Percentiles rank a stretch among this genome's conserved stretches.
These are phyloP conservation scores for Syndactyla subalaris DNA, from an alignment of 2,797 vertebrate genomes.

Conservation along the genomic window DNA sequence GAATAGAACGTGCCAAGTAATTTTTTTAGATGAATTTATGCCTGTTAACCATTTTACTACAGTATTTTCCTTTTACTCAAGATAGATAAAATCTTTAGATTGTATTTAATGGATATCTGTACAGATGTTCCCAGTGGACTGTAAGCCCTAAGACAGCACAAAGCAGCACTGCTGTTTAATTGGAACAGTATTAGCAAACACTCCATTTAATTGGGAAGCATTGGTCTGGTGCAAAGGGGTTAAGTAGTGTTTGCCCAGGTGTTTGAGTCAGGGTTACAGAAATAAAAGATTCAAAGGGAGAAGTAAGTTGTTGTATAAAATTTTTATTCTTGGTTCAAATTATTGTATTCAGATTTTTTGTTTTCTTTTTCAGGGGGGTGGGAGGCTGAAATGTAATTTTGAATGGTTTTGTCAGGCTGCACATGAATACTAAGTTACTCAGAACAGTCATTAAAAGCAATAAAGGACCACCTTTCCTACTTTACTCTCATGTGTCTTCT, in stretches of 20 bases:
- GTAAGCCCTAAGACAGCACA: not conserved
- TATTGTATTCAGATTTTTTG: not conserved
- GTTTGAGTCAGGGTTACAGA: not conserved
- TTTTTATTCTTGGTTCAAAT: not conserved
- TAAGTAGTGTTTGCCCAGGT: constrained; percentile 11
- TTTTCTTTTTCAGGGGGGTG: fast-evolving
- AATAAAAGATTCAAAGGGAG: not conserved
- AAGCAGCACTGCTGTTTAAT: not conserved
- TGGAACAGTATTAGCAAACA: constrained; percentile 33
- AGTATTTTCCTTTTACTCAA: not conserved
- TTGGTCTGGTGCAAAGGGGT: not conserved
- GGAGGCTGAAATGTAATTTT: not conserved
- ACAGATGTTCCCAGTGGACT: not conserved
- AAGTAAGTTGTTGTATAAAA: not conserved
- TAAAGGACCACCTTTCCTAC: not conserved
- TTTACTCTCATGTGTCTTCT: not conserved
- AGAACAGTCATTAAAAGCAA: not conserved
- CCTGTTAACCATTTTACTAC: not conserved
- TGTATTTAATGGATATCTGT: not conserved
- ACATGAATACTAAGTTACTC: not conserved
- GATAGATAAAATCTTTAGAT: not conserved
- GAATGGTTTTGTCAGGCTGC: not conserved
- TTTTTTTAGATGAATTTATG: not conserved
- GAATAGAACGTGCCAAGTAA: not conserved
- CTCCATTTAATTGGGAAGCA: not conserved